Evolutionary conservation across 1,140 invertebrate species (phyloP).

Genomic region (Musca domestica): DNA sequence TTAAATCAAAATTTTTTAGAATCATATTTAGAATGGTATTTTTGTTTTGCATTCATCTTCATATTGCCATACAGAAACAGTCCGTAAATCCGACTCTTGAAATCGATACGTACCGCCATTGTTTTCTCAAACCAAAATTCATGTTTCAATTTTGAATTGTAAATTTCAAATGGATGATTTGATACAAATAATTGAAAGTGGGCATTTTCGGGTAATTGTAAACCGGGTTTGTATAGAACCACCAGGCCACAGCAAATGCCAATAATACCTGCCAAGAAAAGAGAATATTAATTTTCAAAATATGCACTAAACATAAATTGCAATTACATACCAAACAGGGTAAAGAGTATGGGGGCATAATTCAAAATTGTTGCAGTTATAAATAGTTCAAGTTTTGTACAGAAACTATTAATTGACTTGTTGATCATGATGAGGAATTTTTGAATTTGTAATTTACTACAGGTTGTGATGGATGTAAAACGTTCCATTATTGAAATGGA

Average conservation of each 20-base stretch:
- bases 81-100: too few relatives aligned
- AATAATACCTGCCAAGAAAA: slow-evolving; percentile 55
- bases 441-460: slow-evolving; percentile 35
- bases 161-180: slow-evolving; percentile 85
- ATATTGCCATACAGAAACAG: too few relatives aligned
- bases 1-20: too few relatives aligned
- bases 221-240: slow-evolving; percentile 80
- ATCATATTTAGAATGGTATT: too few relatives aligned
- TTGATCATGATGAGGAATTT: slow-evolving; percentile 42
- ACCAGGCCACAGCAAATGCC: slow-evolving; percentile 69
- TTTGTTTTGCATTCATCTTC: too few relatives aligned
- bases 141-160: slow-evolving; percentile 77
- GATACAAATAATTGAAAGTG: slow-evolving; percentile 87
- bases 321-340: slow-evolving; percentile 53
- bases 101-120: slow-evolving; percentile 61
- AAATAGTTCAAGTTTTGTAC: slow-evolving; percentile 39
- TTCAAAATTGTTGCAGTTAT: slow-evolving; percentile 45
- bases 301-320: slow-evolving; percentile 25
- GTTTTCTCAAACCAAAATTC: slow-evolving; percentile 81
- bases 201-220: slow-evolving; percentile 78
- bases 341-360: slow-evolving; percentile 53
- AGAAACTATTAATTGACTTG: slow-evolving; percentile 53
- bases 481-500: slow-evolving; percentile 69
- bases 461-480: slow-evolving; percentile 41
- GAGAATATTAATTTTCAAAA: not conserved